Evolutionary conservation across 2,888 invertebrate genomes (phyloP).

Genomic region (Synanthedon formicaeformis): DNA sequence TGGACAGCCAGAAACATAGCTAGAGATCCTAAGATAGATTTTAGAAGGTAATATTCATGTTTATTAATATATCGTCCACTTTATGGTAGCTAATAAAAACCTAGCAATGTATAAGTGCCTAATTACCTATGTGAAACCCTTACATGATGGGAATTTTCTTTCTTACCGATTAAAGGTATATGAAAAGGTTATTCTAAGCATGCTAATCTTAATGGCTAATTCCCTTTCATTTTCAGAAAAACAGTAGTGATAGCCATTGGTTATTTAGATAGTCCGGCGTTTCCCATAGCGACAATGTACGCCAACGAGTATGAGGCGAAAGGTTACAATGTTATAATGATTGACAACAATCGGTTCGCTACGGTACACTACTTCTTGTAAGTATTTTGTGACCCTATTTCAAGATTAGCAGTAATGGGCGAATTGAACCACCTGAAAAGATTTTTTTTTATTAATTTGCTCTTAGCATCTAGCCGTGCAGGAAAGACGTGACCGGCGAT

Average conservation of each 20-base stretch:
- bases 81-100: no score
- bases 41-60: conserved; percentile 30
- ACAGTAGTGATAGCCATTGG: conserved; percentile 50
- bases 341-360: conserved; percentile 54
- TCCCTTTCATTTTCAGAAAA: conserved; percentile 25
- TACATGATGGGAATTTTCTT: no score
- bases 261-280: conserved; percentile 51
- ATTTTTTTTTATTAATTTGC: no score
- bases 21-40: conserved; percentile 46
- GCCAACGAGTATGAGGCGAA: conserved; percentile 49
- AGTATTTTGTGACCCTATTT: conserved; percentile 15
- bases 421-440: no score
- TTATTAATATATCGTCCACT: neutral
- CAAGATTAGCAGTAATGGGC: no score
- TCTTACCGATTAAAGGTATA: no score
- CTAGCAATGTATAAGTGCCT: no score
- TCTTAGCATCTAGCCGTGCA: neutral
- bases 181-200: no score
- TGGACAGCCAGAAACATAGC: conserved; percentile 51
- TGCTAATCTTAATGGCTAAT: no score
- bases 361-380: conserved; percentile 57
- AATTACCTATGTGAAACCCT: no score
- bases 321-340: conserved; percentile 52
- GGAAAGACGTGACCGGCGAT: no score
- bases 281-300: conserved; percentile 47